Evolutionary conservation across 2,888 invertebrate genomes (phyloP).

Genomic region (Acronicta psi): DNA sequence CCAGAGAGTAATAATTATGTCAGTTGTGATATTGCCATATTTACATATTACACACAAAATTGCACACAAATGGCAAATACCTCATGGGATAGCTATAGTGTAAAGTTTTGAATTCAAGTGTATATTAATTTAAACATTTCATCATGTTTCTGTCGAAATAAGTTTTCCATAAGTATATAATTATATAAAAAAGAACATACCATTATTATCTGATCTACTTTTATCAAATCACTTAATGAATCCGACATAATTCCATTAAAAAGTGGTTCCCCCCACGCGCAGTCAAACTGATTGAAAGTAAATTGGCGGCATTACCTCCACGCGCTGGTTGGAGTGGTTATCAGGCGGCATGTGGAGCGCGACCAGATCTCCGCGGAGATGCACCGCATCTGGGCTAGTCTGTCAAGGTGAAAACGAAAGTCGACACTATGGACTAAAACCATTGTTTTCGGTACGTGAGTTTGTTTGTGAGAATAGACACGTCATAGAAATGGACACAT

Average conservation of each 20-base stretch:
- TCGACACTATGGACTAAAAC: conserved; percentile 24
- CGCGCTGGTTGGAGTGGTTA: conserved; percentile 22
- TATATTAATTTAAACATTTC: no score
- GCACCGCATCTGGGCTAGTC: conserved; percentile 41
- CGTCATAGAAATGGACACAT: conserved; percentile 7
- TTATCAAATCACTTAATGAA: background rate
- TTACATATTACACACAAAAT: no score
- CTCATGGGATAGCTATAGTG: no score
- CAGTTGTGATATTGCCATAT: no score
- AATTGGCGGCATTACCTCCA: conserved; percentile 43
- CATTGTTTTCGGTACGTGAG: conserved; percentile 40
- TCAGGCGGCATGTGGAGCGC: conserved; percentile 58
- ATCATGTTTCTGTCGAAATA: no score
- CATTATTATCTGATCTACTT: background rate
- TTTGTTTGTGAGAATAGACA: conserved; percentile 33
- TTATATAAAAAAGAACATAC: background rate
- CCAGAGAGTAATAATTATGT: no score
- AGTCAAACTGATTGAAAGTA: conserved; percentile 56
- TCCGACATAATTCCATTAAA: background rate
- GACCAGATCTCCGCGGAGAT: conserved; percentile 49
- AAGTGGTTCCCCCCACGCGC: conserved; percentile 19
- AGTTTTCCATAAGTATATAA: no score
- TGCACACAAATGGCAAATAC: no score
- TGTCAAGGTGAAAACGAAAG: conserved; percentile 63
- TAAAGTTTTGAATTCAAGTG: no score